Conservation (phyloP, 2,888 invertebrate species). For the Morpho deidamia region DNA sequence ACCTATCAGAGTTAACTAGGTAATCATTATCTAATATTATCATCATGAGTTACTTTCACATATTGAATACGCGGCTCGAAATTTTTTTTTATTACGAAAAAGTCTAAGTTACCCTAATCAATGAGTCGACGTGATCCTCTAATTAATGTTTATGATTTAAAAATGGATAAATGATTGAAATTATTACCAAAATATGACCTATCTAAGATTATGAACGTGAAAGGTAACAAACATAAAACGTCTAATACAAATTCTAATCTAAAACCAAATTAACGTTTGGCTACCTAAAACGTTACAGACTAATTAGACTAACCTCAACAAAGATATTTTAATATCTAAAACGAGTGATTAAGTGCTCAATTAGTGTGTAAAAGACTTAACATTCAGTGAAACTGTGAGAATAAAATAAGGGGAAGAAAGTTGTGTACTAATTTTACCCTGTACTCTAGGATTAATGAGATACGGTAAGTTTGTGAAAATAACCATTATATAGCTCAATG, state of each 20-base stretch:
- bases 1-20: slow-evolving; percentile 62
- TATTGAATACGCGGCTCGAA: slow-evolving; percentile 78
- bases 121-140: slow-evolving; percentile 65
- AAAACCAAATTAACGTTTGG: slow-evolving; percentile 47
- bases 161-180: slow-evolving; percentile 33
- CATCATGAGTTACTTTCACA: slow-evolving; percentile 77
- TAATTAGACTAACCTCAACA: slow-evolving; percentile 67
- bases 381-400: slow-evolving; percentile 68
- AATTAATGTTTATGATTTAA: slow-evolving; percentile 34
- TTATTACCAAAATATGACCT: slow-evolving; percentile 36
- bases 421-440: slow-evolving; percentile 75
- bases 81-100: slow-evolving; percentile 59
- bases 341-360: slow-evolving; percentile 62
- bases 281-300: slow-evolving; percentile 55
- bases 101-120: slow-evolving; percentile 69
- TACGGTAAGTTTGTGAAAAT: slow-evolving; percentile 30
- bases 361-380: slow-evolving; percentile 65
- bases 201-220: slow-evolving; percentile 40
- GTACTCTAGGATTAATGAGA: slow-evolving; percentile 74
- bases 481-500: slow-evolving; percentile 12
- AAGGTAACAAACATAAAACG: slow-evolving; percentile 28
- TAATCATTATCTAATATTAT: slow-evolving; percentile 71
- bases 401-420: slow-evolving; percentile 61
- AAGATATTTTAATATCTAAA: slow-evolving; percentile 57
- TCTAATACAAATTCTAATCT: slow-evolving; percentile 50